Conservation (phyloP, 2,113 vertebrate species). For the Solea solea region DNA sequence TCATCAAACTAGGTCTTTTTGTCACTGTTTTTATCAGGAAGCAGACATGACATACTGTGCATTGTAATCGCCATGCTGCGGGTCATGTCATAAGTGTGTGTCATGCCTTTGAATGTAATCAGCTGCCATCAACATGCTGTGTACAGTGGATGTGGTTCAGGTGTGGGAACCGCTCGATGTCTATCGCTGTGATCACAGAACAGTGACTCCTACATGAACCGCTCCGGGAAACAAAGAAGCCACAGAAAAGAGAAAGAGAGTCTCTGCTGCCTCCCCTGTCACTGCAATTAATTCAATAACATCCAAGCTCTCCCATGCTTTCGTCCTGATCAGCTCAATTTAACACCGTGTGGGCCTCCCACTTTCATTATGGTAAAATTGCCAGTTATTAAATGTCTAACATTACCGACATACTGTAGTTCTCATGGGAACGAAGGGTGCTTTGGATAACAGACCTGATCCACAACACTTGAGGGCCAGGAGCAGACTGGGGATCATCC, state of each 20-base stretch:
- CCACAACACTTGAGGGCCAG: slow-evolving; percentile 1
- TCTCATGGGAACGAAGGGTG: slow-evolving; percentile 48
- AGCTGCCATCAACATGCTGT: too few species aligned
- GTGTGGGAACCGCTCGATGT: slow-evolving; percentile 63
- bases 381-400: slow-evolving; percentile 47
- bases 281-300: slow-evolving; percentile 68
- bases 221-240: slow-evolving; percentile 68
- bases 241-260: slow-evolving; percentile 45
- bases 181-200: slow-evolving; percentile 68
- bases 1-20: too few species aligned
- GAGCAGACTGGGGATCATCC: neutral
- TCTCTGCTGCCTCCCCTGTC: slow-evolving; percentile 11
- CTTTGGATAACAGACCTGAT: slow-evolving; percentile 19
- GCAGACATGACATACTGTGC: too few species aligned
- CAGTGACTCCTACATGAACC: slow-evolving; percentile 63
- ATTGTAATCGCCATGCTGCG: too few species aligned
- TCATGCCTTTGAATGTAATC: slow-evolving; percentile 14
- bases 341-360: slow-evolving; percentile 22
- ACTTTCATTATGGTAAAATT: slow-evolving; percentile 44
- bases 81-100: neutral
- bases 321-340: slow-evolving; percentile 56
- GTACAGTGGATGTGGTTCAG: slow-evolving; percentile 39
- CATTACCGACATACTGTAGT: slow-evolving; percentile 24
- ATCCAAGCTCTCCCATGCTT: slow-evolving; percentile 29
- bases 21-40: too few species aligned